A percentile compares a stretch with the other conserved stretches of the same genome.
These are phyloP conservation scores for Adelges cooleyi DNA, from an alignment of 1,140 invertebrate species.

Conservation along the genomic window DNA sequence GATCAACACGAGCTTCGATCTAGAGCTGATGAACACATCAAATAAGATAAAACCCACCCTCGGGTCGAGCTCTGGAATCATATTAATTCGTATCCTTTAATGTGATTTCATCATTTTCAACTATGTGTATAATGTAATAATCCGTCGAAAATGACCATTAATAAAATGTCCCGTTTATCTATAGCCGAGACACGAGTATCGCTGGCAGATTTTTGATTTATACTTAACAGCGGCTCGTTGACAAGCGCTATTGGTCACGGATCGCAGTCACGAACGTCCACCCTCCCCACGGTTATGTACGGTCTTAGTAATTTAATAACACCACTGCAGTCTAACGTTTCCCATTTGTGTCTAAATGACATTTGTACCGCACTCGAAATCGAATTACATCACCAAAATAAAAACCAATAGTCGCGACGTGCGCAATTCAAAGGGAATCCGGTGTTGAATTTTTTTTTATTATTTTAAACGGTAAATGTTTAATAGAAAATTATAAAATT, in stretches of 20 bases:
- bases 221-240: background rate
- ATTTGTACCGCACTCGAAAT: background rate
- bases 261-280: background rate
- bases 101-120: background rate
- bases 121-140: conserved; percentile 10
- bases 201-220: conserved; percentile 20
- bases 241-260: conserved; percentile 5
- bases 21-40: no score
- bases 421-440: no score
- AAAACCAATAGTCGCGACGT: no score
- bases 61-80: no score
- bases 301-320: conserved; percentile 21
- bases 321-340: background rate
- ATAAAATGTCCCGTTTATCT: no score
- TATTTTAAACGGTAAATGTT: no score
- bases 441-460: no score
- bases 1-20: no score
- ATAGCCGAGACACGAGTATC: background rate
- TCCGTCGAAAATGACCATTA: background rate
- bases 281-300: background rate
- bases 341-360: conserved; percentile 18
- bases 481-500: no score
- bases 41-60: no score
- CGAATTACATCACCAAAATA: background rate
- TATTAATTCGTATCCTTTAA: no score